Conservation (phyloP, 2,113 vertebrate genomes). For the Addax nasomaculatus region DNA sequence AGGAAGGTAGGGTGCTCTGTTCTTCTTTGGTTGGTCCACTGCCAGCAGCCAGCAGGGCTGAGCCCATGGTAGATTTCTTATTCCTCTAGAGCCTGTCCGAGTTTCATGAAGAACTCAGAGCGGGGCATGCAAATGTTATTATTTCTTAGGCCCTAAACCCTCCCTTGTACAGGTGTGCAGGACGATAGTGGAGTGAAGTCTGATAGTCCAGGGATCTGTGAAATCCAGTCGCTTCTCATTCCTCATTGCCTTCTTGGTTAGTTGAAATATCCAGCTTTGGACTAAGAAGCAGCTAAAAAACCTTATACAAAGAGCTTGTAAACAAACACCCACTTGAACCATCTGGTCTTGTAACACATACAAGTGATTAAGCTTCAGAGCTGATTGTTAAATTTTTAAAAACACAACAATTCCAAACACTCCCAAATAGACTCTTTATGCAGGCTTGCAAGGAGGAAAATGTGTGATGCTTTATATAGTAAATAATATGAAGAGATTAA, state of each 20-base stretch:
- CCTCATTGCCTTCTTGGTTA: conserved; percentile 14
- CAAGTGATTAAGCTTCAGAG: conserved; percentile 70
- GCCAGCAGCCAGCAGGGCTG: fast-evolving
- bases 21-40: not conserved
- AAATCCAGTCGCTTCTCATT: not conserved
- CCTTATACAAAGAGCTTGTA: conserved; percentile 67
- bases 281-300: conserved; percentile 58
- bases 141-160: not conserved
- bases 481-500: conserved; percentile 11
- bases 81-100: not conserved
- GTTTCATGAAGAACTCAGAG: not conserved
- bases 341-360: conserved; percentile 72
- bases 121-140: not conserved
- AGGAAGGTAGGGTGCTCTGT: not conserved
- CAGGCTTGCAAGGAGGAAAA: not conserved
- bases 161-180: not conserved
- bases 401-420: conserved; percentile 66
- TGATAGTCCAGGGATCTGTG: not conserved
- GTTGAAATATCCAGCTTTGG: conserved; percentile 53
- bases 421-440: conserved; percentile 43
- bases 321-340: conserved; percentile 73
- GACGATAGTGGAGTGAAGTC: not conserved
- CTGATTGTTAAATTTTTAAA: conserved; percentile 68
- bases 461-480: not conserved
- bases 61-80: fast-evolving